phyloP scores from a whole-genome alignment of 2,888 invertebrate species.

The Drosophila flavopinicola region DNA sequence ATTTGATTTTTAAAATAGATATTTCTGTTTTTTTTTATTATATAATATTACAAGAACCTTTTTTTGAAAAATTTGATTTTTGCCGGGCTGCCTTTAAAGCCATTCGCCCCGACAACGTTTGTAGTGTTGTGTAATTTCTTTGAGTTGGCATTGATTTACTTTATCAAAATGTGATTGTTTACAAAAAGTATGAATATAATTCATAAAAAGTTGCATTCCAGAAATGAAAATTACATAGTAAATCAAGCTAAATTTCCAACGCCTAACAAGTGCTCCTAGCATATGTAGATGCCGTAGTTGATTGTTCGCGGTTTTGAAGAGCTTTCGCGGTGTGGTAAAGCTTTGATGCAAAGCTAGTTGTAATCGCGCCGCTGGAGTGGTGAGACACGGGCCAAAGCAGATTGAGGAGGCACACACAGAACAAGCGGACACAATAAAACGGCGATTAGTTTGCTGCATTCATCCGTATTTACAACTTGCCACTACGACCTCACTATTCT shows the following conservation, averaged over 20 bases:
- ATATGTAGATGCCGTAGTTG: background rate
- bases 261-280: background rate
- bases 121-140: slow-evolving; percentile 9
- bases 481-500: slow-evolving; percentile 1
- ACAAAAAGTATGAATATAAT: background rate
- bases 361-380: slow-evolving; percentile 42
- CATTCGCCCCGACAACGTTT: background rate
- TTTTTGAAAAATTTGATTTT: background rate
- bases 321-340: slow-evolving; percentile 38
- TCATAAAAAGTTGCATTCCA: background rate
- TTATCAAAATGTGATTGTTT: background rate
- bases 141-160: background rate
- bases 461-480: background rate
- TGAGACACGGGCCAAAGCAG: slow-evolving; percentile 15
- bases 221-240: background rate
- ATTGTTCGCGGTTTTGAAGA: background rate
- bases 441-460: slow-evolving; percentile 3
- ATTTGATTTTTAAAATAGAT: too few species aligned
- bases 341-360: slow-evolving; percentile 41
- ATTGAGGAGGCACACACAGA: background rate
- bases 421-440: background rate
- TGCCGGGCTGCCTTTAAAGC: background rate
- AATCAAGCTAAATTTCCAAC: background rate
- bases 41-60: too few species aligned
- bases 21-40: too few species aligned